A percentile compares a stretch with the other conserved stretches of the same genome.
These are phyloP conservation scores for Lathronympha strigana DNA, from an alignment of 2,888 invertebrate species.

Conservation along the genomic window DNA sequence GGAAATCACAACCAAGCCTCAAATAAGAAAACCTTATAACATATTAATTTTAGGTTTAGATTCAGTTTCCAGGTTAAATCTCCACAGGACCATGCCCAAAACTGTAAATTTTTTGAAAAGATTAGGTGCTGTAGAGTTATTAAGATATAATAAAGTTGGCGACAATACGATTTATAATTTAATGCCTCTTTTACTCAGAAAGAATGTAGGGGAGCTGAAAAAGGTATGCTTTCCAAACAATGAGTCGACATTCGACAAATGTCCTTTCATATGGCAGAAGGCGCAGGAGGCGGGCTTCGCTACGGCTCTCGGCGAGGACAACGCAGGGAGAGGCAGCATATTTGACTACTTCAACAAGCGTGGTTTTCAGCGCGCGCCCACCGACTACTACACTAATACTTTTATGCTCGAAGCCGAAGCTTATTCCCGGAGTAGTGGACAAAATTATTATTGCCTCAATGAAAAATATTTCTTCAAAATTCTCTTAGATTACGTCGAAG, in stretches of 20 bases:
- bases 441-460: neutral
- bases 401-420: neutral
- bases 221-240: neutral
- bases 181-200: neutral
- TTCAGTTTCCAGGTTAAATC: conserved; percentile 5
- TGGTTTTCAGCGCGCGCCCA: conserved; percentile 1
- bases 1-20: neutral
- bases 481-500: conserved; percentile 6
- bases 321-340: neutral
- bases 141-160: conserved; percentile 15
- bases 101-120: neutral
- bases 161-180: conserved; percentile 4
- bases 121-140: conserved; percentile 8
- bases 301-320: conserved; percentile 6
- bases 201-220: neutral
- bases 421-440: neutral
- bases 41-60: conserved; percentile 16
- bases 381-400: neutral
- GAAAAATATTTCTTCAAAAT: conserved; percentile 4
- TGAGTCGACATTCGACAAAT: conserved; percentile 10
- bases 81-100: conserved; percentile 16
- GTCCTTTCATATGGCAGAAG: conserved; percentile 11
- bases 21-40: neutral
- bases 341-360: conserved; percentile 3
- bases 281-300: conserved; percentile 1